phyloP scores from a whole-genome alignment of 2,113 vertebrate genomes.

The Charina bottae region DNA sequence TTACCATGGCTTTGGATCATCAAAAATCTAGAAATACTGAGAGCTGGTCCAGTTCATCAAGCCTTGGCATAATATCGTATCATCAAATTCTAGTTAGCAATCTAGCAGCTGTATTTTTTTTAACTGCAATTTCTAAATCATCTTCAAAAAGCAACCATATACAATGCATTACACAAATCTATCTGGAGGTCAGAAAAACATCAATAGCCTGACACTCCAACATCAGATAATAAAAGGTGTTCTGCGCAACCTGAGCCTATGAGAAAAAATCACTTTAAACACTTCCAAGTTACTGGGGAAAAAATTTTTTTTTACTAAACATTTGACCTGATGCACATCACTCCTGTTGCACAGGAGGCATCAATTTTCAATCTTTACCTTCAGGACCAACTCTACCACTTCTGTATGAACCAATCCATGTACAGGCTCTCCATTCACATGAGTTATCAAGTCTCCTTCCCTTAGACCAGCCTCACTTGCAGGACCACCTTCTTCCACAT shows the following conservation, averaged over 20 bases:
- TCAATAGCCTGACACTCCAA: not conserved
- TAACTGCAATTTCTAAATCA: not conserved
- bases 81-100: not conserved
- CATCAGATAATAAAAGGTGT: not conserved
- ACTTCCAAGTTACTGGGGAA: not conserved
- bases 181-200: not conserved
- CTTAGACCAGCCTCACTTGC: slow-evolving; percentile 90
- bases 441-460: slow-evolving; percentile 95
- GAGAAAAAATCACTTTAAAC: not conserved
- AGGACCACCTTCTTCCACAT: slow-evolving; percentile 90
- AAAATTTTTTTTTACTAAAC: not conserved
- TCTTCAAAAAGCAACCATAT: not conserved
- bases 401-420: slow-evolving; percentile 96
- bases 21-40: not conserved
- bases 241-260: not conserved
- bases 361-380: slow-evolving; percentile 74
- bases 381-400: slow-evolving; percentile 95
- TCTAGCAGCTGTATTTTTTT: not conserved
- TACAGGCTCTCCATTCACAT: slow-evolving; percentile 94
- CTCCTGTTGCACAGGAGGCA: not conserved
- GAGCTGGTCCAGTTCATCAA: not conserved
- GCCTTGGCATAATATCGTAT: not conserved
- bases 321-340: not conserved
- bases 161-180: not conserved
- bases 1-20: not conserved